A percentile compares a stretch with the other conserved stretches of the same genome.
Evolutionary conservation across 2,888 invertebrate genomes (phyloP).

Genomic region (Macrostomum cliftonense): DNA sequence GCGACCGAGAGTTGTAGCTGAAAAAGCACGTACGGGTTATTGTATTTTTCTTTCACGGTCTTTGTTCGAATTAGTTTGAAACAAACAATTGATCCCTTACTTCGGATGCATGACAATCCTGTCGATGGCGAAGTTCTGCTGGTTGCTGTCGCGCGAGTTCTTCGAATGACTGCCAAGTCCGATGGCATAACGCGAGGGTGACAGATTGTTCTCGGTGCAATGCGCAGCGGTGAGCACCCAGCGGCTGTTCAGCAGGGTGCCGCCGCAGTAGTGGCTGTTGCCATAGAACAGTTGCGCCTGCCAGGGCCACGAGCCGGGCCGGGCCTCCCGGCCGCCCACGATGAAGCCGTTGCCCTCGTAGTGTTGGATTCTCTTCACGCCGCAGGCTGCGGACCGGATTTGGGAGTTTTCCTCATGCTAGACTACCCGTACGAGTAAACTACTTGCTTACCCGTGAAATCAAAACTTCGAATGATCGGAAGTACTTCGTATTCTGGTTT

Average conservation of each 20-base stretch:
- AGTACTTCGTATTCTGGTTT: too few relatives aligned
- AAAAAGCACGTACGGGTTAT: too few relatives aligned
- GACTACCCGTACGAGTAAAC: too few relatives aligned
- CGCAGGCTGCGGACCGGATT: too few relatives aligned
- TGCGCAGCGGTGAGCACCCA: slow-evolving; percentile 10
- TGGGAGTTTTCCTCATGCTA: too few relatives aligned
- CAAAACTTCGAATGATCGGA: too few relatives aligned
- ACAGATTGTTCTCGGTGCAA: neutral
- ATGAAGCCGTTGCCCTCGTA: neutral
- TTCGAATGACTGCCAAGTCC: neutral
- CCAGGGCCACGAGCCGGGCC: slow-evolving; percentile 1
- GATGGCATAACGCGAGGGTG: neutral
- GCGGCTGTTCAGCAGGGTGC: slow-evolving; percentile 8
- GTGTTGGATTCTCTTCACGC: too few relatives aligned
- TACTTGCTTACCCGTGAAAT: too few relatives aligned
- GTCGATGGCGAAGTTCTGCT: neutral
- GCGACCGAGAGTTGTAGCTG: neutral
- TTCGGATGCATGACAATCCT: neutral
- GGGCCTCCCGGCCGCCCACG: neutral
- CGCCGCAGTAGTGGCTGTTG: slow-evolving; percentile 3
- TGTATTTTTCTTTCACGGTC: too few relatives aligned
- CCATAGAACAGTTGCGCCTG: neutral
- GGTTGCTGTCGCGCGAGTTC: neutral
- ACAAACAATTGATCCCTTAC: too few relatives aligned
- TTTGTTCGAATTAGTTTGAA: too few relatives aligned